Evolutionary conservation across 2,888 invertebrate species (phyloP).

Genomic region (Acleris sparsana): DNA sequence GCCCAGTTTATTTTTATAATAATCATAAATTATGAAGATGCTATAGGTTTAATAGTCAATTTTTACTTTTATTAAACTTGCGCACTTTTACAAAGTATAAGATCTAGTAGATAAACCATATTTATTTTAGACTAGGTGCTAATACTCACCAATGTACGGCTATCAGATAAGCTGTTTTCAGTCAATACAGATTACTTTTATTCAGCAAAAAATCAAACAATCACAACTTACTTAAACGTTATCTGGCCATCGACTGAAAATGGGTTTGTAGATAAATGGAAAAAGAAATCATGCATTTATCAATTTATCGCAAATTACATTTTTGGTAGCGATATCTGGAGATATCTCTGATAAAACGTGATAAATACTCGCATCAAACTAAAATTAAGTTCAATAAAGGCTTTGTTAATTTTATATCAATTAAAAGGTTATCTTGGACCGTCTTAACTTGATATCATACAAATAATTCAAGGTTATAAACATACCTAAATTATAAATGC

Average conservation of each 20-base stretch:
- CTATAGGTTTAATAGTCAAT: too few species aligned
- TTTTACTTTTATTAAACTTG: too few species aligned
- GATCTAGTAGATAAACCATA: too few species aligned
- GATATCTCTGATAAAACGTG: conserved; percentile 63
- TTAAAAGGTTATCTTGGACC: background rate
- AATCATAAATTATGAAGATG: too few species aligned
- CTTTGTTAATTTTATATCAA: conserved; percentile 10
- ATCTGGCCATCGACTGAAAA: conserved; percentile 79
- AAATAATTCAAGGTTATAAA: background rate
- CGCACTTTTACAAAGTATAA: too few species aligned
- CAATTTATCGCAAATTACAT: conserved; percentile 78
- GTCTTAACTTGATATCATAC: background rate
- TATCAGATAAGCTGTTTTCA: conserved; percentile 38
- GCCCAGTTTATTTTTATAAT: too few species aligned
- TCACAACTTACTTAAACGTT: conserved; percentile 68
- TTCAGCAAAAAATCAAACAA: conserved; percentile 33
- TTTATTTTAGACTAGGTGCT: too few species aligned
- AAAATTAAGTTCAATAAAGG: conserved; percentile 4
- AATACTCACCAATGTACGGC: conserved; percentile 37
- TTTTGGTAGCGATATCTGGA: conserved; percentile 67
- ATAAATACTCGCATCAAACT: conserved; percentile 49
- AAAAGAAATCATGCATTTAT: conserved; percentile 72
- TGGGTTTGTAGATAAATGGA: conserved; percentile 70
- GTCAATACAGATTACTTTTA: conserved; percentile 16
- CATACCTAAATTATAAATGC: too few species aligned